Percentiles rank a stretch among this genome's conserved stretches.
These are phyloP conservation scores for Caenorhabditis drosophilae DNA, from an alignment of 2,888 invertebrate species.

Conservation along the genomic window DNA sequence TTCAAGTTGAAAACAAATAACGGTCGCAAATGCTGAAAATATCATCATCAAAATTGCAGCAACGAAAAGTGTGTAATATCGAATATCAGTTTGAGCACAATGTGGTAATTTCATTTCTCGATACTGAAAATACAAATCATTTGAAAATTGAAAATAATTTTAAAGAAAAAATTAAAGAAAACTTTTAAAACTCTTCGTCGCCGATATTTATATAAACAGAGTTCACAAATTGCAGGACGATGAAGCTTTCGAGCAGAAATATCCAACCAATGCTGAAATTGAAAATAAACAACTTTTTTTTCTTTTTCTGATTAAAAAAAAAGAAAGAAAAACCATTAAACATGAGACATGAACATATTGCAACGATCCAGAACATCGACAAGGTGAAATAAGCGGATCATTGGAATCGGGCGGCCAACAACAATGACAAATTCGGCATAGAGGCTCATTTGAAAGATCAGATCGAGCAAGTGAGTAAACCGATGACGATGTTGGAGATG, in stretches of 20 bases:
- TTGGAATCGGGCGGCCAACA: slow-evolving; percentile 70
- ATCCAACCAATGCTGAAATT: slow-evolving; percentile 73
- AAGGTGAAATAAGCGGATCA: slow-evolving; percentile 72
- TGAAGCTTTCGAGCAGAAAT: slow-evolving; percentile 71
- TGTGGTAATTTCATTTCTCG: slow-evolving; percentile 72
- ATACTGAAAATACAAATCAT: slow-evolving; percentile 69
- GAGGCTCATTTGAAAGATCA: slow-evolving; percentile 62
- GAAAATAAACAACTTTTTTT: too few species aligned
- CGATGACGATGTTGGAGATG: slow-evolving; percentile 45
- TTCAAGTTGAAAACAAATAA: slow-evolving; percentile 71
- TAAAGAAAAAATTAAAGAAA: neutral
- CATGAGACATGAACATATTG: slow-evolving; percentile 73
- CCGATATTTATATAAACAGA: slow-evolving; percentile 73
- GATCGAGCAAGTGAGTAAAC: slow-evolving; percentile 48
- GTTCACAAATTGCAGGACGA: slow-evolving; percentile 73
- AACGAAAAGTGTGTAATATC: slow-evolving; percentile 72
- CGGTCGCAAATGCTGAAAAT: slow-evolving; percentile 72
- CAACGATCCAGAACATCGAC: slow-evolving; percentile 73
- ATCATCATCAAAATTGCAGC: slow-evolving; percentile 72
- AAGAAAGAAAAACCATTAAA: slow-evolving; percentile 73
- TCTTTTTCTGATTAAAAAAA: too few species aligned
- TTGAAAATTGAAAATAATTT: neutral
- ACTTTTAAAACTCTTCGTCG: slow-evolving; percentile 73
- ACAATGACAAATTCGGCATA: slow-evolving; percentile 74
- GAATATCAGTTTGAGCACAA: slow-evolving; percentile 72